Conservation (phyloP, 1,140 invertebrate genomes). For the Alviniconcha marisindica region DNA sequence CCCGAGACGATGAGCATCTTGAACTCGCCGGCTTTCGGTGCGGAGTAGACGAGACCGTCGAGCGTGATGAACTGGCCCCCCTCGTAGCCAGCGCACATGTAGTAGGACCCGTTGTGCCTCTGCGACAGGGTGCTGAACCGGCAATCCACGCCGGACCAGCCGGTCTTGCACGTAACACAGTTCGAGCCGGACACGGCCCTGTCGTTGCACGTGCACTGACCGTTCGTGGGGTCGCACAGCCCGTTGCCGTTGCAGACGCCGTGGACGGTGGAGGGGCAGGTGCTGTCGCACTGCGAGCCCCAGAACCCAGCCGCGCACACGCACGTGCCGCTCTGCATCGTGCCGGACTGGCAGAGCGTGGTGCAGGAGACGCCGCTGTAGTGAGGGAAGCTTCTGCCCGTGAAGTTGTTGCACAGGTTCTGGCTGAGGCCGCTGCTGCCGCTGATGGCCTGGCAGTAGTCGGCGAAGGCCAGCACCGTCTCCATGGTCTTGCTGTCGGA, state of each 20-base stretch:
- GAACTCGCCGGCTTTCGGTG: neutral
- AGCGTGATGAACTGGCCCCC: neutral
- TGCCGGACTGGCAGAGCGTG: constrained; percentile 1
- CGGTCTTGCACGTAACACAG: neutral
- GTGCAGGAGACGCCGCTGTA: neutral
- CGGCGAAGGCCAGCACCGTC: neutral
- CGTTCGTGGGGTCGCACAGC: neutral
- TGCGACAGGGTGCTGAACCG: neutral
- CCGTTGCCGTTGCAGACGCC: constrained; percentile 9
- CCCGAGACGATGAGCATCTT: neutral
- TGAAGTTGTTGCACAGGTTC: neutral
- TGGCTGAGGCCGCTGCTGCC: neutral
- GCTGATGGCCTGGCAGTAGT: neutral
- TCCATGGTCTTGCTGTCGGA: neutral
- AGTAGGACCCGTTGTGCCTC: constrained; percentile 6
- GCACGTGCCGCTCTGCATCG: neutral
- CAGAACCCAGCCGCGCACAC: constrained; percentile 8
- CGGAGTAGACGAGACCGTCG: neutral
- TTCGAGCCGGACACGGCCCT: neutral
- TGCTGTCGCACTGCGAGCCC: neutral
- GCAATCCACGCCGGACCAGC: neutral
- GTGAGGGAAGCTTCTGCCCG: neutral
- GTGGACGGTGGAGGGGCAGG: neutral
- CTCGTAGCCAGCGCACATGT: neutral
- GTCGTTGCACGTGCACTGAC: neutral